phyloP scores from a whole-genome alignment of 1,140 invertebrate genomes.

The Halesus radiatus region DNA sequence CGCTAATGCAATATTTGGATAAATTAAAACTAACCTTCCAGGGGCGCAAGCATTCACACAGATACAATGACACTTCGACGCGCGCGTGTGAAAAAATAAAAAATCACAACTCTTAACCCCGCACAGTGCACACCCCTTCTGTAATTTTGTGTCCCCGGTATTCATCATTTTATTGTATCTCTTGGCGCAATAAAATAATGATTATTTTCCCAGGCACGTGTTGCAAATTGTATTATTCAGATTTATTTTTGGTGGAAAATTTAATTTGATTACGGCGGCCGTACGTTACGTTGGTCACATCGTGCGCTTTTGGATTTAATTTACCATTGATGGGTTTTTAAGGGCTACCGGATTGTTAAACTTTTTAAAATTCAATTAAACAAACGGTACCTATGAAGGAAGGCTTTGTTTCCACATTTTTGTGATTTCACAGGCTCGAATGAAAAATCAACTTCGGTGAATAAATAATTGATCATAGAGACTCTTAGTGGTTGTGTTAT shows the following conservation, averaged over 20 bases:
- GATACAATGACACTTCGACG: constrained; percentile 54
- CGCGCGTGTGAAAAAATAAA: constrained; percentile 55
- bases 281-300: neutral
- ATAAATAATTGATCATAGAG: too few relatives aligned
- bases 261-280: constrained; percentile 18
- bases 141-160: neutral
- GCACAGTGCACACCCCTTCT: constrained; percentile 1
- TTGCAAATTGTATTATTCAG: constrained; percentile 27
- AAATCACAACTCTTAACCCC: constrained; percentile 28
- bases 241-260: constrained; percentile 42
- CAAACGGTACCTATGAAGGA: too few relatives aligned
- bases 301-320: constrained; percentile 9
- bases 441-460: too few relatives aligned
- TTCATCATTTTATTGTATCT: neutral
- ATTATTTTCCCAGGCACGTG: constrained; percentile 28
- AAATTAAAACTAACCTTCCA: constrained; percentile 54
- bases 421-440: too few relatives aligned
- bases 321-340: constrained; percentile 1
- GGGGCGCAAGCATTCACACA: constrained; percentile 39
- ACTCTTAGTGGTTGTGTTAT: too few relatives aligned
- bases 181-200: constrained; percentile 16
- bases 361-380: too few relatives aligned
- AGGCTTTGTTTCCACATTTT: too few relatives aligned
- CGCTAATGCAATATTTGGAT: constrained; percentile 58
- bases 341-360: too few relatives aligned